Base-by-base conservation (phyloP, 2,888 invertebrate species). In the Scaeva pyrastri region DNA sequence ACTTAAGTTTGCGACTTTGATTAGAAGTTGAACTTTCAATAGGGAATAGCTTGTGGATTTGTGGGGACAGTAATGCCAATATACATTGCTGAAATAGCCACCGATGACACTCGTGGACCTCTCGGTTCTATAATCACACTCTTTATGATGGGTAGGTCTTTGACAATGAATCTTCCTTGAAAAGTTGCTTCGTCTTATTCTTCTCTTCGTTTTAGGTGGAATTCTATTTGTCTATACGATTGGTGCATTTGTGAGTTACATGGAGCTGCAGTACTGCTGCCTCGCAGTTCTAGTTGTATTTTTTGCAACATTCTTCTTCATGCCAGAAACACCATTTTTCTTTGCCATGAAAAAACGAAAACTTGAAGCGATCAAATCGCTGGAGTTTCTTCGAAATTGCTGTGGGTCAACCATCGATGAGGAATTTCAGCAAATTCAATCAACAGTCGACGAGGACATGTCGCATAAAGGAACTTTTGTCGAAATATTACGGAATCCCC, bases 81-180 rank as follows among this genome's bases (percentile, higher is more conserved):
- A 94, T 98, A 98, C 92, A 94, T 97, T 79, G 96, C 96, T 45
- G 98, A 98, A 92, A 96, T 97, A 56, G 94, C 97, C 7, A 96
- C 96, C 88, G 95, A 96, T 82, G 95, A 96, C 26, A 94, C 95
- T 14, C 94, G 98, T 87, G 98, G 98, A 0, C 95, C 96, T 0
- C 93, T 97, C 0, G 97, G 97, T 1, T 96, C 97, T 0, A 95
- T 96, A 77, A 94, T 97, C 88, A 96, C 96, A 89, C 93, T 95
- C 52, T 96, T 96, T 92, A 94, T 97, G 88, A 94, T 94, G 0
- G 82, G 92, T 92, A 81, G 7, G 36, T 16, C 1, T 1, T 10
- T n/a, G 7, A 31, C 31, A 31, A 10, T 89, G 90, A 12, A 5
- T 16, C 0, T n/a, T 36, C n/a, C n/a, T 31, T 5, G 31, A 31